Evolutionary conservation across 2,797 vertebrate species (phyloP).

Genomic region (Schizothorax lantsangensis): DNA sequence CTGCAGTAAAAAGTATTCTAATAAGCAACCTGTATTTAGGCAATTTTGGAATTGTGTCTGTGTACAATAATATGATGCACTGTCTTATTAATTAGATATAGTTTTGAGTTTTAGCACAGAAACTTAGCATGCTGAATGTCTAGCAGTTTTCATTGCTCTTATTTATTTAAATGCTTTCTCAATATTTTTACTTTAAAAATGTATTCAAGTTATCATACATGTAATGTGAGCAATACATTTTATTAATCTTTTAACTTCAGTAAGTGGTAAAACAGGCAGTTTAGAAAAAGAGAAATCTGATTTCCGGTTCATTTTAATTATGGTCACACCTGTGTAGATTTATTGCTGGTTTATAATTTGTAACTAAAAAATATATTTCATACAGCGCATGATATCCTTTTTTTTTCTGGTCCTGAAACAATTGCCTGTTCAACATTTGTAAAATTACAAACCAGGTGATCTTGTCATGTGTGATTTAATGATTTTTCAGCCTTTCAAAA

Average conservation of each 20-base stretch:
- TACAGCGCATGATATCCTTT: not conserved
- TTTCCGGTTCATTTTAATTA: not conserved
- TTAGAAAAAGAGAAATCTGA: not conserved
- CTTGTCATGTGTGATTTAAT: slow-evolving; percentile 1
- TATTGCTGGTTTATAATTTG: not conserved
- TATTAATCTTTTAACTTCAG: slow-evolving; percentile 5
- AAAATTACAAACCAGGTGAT: slow-evolving; percentile 14
- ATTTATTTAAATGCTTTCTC: slow-evolving; percentile 51
- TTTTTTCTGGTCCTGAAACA: not conserved
- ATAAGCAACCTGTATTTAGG: slow-evolving; percentile 45
- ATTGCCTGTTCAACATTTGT: not conserved
- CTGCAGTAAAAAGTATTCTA: slow-evolving; percentile 29
- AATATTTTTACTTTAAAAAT: slow-evolving; percentile 36
- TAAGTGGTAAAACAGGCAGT: not conserved
- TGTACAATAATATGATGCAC: slow-evolving; percentile 33
- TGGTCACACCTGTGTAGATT: not conserved
- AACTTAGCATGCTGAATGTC: slow-evolving; percentile 55
- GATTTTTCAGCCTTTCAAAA: slow-evolving; percentile 24
- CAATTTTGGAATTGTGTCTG: slow-evolving; percentile 39
- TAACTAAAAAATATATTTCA: not conserved
- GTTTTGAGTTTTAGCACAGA: slow-evolving; percentile 47
- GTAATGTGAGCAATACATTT: slow-evolving; percentile 46
- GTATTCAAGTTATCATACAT: slow-evolving; percentile 41
- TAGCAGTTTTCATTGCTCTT: slow-evolving; percentile 45
- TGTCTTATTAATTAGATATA: slow-evolving; percentile 44